Percentiles rank a stretch among this genome's conserved stretches.
phyloP scores from a whole-genome alignment of 1,140 invertebrate genomes.

The Oryctes rhinoceros region DNA sequence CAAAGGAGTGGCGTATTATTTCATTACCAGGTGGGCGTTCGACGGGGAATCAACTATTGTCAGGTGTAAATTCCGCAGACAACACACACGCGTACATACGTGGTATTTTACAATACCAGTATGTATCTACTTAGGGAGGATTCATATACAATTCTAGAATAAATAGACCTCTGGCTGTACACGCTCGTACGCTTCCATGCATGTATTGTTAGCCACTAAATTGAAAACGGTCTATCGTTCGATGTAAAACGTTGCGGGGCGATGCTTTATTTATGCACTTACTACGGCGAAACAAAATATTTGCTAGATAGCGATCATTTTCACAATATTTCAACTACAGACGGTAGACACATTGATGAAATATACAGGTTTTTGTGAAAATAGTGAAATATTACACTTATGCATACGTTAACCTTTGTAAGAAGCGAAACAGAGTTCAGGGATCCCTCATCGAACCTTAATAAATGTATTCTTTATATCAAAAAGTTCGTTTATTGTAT shows the following conservation, averaged over 20 bases:
- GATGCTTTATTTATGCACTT: background rate
- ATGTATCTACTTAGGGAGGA: slow-evolving; percentile 3
- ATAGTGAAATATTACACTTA: too few species aligned
- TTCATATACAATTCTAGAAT: background rate
- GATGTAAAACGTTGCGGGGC: background rate
- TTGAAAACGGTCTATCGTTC: background rate
- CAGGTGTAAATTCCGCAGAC: slow-evolving; percentile 58
- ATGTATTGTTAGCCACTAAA: background rate
- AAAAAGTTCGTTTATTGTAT: too few species aligned
- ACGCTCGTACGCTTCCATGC: too few species aligned
- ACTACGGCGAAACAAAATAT: too few species aligned
- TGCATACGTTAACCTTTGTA: too few species aligned
- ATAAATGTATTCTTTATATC: too few species aligned
- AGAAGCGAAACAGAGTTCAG: too few species aligned
- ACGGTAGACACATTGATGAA: too few species aligned
- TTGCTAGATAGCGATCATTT: too few species aligned
- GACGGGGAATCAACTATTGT: slow-evolving; percentile 55
- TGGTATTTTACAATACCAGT: slow-evolving; percentile 14
- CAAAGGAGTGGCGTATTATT: slow-evolving; percentile 59
- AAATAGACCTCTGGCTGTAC: background rate
- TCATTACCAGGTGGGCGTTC: slow-evolving; percentile 59
- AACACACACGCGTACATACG: slow-evolving; percentile 20
- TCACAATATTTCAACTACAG: too few species aligned
- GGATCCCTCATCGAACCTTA: too few species aligned
- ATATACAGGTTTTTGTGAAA: too few species aligned